A percentile compares a stretch with the other conserved stretches of the same genome.
These are phyloP conservation scores for Pseudopodoces humilis DNA, from an alignment of 2,113 vertebrate species.

Conservation along the genomic window DNA sequence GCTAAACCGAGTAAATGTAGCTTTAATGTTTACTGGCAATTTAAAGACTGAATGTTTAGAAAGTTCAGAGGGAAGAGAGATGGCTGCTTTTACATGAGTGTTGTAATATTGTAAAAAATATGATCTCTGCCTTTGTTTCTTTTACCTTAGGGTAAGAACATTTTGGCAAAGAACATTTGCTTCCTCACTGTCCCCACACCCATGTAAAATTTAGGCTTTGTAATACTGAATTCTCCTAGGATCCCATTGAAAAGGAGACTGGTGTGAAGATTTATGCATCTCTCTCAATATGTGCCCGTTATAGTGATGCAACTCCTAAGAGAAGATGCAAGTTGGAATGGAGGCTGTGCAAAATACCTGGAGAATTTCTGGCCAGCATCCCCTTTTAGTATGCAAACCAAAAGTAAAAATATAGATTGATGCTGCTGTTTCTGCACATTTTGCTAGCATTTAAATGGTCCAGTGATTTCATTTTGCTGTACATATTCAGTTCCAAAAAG, in stretches of 20 bases:
- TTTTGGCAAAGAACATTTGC: neutral
- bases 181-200: neutral
- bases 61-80: conserved; percentile 36
- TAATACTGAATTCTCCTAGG: neutral
- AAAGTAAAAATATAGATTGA: neutral
- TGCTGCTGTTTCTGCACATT: neutral
- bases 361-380: neutral
- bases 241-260: neutral
- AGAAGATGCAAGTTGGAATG: neutral
- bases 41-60: neutral
- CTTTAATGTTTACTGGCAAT: conserved; percentile 47
- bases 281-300: neutral
- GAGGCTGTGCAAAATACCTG: neutral
- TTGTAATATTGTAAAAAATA: neutral
- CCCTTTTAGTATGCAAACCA: neutral
- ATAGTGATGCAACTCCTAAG: neutral
- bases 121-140: neutral
- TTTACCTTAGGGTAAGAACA: neutral
- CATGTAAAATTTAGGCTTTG: conserved; percentile 22
- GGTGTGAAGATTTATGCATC: neutral
- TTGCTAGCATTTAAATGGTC: neutral
- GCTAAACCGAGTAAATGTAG: conserved; percentile 9
- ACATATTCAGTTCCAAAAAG: neutral
- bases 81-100: conserved; percentile 25
- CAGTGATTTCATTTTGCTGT: neutral